Evolutionary conservation across 2,797 vertebrate species (phyloP).

Genomic region (Clarias laeviceps): DNA sequence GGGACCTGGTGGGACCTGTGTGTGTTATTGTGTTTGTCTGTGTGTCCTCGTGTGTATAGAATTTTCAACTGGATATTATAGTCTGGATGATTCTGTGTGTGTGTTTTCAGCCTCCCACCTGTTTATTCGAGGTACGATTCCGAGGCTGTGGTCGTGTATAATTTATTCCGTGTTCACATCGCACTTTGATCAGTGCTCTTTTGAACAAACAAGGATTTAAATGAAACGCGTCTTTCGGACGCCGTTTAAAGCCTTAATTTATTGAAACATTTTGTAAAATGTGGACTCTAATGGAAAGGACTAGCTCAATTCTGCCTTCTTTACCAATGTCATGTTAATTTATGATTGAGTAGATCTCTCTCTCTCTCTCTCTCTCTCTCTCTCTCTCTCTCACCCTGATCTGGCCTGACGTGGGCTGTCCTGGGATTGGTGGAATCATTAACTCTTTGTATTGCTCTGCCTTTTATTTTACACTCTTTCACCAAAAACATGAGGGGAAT

Average conservation of each 20-base stretch:
- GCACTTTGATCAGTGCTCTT: slow-evolving; percentile 45
- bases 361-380: slow-evolving; percentile 59
- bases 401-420: slow-evolving; percentile 56
- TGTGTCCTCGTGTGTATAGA: slow-evolving; percentile 21
- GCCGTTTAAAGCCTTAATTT: slow-evolving; percentile 72
- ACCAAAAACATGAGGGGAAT: slow-evolving; percentile 71
- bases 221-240: slow-evolving; percentile 37
- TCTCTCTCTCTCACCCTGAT: slow-evolving; percentile 59
- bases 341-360: slow-evolving; percentile 70
- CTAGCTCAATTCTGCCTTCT: slow-evolving; percentile 56
- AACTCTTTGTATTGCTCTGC: slow-evolving; percentile 69
- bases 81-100: slow-evolving; percentile 8
- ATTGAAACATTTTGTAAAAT: slow-evolving; percentile 65
- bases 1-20: neutral
- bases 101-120: slow-evolving; percentile 18
- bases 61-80: neutral
- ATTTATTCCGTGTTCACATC: slow-evolving; percentile 53
- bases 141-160: slow-evolving; percentile 52
- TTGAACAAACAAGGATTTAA: slow-evolving; percentile 43
- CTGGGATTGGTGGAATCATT: slow-evolving; percentile 68
- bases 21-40: neutral
- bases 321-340: slow-evolving; percentile 68
- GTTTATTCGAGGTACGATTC: slow-evolving; percentile 23
- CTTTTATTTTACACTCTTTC: slow-evolving; percentile 66
- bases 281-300: slow-evolving; percentile 56